Conservation (phyloP, 2,888 invertebrate species). For the Glaucopsyche alexis region DNA sequence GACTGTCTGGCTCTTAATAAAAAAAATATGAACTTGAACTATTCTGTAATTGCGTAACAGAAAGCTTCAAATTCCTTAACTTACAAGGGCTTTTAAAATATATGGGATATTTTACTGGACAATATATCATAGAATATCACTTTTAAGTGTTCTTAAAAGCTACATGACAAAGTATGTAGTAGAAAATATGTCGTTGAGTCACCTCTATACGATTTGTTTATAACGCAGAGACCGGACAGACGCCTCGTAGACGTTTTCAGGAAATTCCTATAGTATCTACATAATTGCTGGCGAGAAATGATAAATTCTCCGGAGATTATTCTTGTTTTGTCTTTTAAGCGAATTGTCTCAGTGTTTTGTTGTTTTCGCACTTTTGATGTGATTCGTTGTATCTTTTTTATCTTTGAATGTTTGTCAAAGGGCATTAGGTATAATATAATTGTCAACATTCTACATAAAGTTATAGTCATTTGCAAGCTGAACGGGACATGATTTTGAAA, state of each 20-base stretch:
- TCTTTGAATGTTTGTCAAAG: neutral
- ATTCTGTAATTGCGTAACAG: neutral
- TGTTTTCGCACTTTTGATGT: neutral
- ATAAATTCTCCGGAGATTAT: neutral
- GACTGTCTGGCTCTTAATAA: no score
- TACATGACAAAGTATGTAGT: neutral
- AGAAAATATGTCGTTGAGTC: slow-evolving; percentile 13
- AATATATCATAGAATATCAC: neutral
- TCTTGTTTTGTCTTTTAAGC: neutral
- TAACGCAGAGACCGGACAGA: slow-evolving; percentile 8
- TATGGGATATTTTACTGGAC: neutral
- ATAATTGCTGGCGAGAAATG: neutral
- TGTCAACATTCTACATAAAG: no score
- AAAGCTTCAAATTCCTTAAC: slow-evolving; percentile 7
- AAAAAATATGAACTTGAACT: no score
- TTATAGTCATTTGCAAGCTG: no score
- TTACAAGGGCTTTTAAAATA: neutral
- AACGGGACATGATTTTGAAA: no score
- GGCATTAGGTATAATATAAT: no score
- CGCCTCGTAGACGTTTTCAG: slow-evolving; percentile 23
- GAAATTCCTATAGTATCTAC: slow-evolving; percentile 1
- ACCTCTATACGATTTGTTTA: slow-evolving; percentile 4
- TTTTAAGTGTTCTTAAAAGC: slow-evolving; percentile 14
- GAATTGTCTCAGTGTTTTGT: neutral
- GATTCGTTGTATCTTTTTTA: neutral